These are phyloP conservation scores for Scaptomyza reducta DNA, from an alignment of 2,888 invertebrate genomes.

Conservation along the genomic window DNA sequence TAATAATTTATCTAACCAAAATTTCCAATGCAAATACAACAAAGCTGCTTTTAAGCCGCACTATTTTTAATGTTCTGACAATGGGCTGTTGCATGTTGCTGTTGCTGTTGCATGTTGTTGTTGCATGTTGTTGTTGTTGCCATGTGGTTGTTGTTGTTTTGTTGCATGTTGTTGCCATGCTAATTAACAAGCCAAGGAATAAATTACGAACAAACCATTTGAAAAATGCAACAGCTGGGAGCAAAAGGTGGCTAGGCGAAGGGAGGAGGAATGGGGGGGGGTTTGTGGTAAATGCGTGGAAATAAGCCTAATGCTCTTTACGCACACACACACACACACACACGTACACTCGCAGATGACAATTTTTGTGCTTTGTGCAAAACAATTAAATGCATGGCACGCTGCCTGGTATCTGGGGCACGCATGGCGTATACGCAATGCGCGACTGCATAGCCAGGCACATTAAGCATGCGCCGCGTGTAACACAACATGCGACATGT, in stretches of 20 bases:
- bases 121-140: slow-evolving; percentile 1
- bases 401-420: slow-evolving; percentile 2
- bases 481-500: slow-evolving; percentile 41
- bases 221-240: slow-evolving; percentile 52
- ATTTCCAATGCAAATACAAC: slow-evolving; percentile 8
- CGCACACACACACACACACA: background rate
- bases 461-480: slow-evolving; percentile 57
- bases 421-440: slow-evolving; percentile 64
- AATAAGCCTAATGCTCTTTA: slow-evolving; percentile 1
- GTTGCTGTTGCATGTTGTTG: slow-evolving; percentile 1
- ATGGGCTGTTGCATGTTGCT: slow-evolving; percentile 4
- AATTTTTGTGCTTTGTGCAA: slow-evolving; percentile 26
- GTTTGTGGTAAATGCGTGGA: background rate
- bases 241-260: background rate
- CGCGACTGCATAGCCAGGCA: slow-evolving; percentile 13
- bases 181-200: slow-evolving; percentile 71
- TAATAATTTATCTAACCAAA: background rate
- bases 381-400: slow-evolving; percentile 71
- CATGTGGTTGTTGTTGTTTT: background rate
- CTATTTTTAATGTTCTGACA: slow-evolving; percentile 13
- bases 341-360: background rate
- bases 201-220: slow-evolving; percentile 58
- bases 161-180: slow-evolving; percentile 43
- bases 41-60: slow-evolving; percentile 15
- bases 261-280: no score